Conservation (phyloP, 2,888 invertebrate genomes). For the Cerastoderma edule region DNA sequence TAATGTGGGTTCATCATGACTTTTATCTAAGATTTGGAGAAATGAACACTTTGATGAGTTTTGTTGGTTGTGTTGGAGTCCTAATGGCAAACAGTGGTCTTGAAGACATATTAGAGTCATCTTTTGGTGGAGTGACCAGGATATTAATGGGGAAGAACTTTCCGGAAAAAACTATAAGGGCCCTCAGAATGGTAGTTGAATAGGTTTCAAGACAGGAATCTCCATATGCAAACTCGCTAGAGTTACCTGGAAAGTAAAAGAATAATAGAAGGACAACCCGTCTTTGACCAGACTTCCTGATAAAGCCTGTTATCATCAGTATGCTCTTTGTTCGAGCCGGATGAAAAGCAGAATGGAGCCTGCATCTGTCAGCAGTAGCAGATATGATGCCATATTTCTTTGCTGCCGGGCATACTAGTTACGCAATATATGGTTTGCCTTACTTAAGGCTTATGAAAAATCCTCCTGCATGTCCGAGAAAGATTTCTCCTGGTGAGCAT, state of each 20-base stretch:
- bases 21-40: constrained; percentile 62
- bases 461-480: too few species aligned
- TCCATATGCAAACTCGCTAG: constrained; percentile 30
- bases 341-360: constrained; percentile 53
- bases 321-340: constrained; percentile 56
- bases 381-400: constrained; percentile 63
- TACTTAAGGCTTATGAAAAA: constrained; percentile 57
- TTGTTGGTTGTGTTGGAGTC: constrained; percentile 54
- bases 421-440: constrained; percentile 60
- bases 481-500: constrained; percentile 60
- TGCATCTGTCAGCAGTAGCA: constrained; percentile 53
- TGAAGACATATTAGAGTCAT: constrained; percentile 42
- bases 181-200: constrained; percentile 35
- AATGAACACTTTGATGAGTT: constrained; percentile 68
- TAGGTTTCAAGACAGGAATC: constrained; percentile 16
- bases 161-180: constrained; percentile 41
- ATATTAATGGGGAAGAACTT: constrained; percentile 64
- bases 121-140: constrained; percentile 59
- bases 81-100: constrained; percentile 63
- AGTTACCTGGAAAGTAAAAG: constrained; percentile 33
- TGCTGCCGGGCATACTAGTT: constrained; percentile 59
- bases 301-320: constrained; percentile 62
- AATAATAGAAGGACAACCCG: constrained; percentile 12
- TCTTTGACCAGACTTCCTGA: constrained; percentile 53
- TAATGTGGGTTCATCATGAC: too few species aligned